A percentile compares a stretch with the other conserved stretches of the same genome.
These are phyloP conservation scores for Macroteleia sp. DNA, from an alignment of 2,888 invertebrate genomes.

Conservation along the genomic window DNA sequence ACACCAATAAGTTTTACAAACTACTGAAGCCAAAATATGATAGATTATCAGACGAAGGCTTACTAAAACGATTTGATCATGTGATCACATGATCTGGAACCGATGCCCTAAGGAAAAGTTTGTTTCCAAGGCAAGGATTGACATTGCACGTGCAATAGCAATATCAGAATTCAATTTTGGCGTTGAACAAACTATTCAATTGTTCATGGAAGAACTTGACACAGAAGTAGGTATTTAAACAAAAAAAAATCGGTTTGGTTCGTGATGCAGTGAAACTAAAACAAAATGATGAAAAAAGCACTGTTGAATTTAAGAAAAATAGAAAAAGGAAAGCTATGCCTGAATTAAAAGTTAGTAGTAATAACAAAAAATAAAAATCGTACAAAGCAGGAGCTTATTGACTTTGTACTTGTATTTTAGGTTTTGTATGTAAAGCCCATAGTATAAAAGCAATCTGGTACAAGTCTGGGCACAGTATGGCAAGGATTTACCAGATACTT, in stretches of 20 bases:
- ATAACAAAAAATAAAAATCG: not conserved
- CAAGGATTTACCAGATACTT: too few species aligned
- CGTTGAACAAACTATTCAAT: not conserved
- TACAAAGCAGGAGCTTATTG: conserved; percentile 19
- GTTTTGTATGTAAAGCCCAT: too few species aligned
- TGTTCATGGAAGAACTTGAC: not conserved
- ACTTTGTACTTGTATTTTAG: too few species aligned
- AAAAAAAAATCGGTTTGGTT: not conserved
- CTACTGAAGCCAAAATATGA: conserved; percentile 16
- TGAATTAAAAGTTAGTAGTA: not conserved
- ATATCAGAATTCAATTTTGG: conserved; percentile 15
- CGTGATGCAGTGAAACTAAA: conserved; percentile 9
- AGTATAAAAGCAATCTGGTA: too few species aligned
- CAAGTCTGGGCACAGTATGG: too few species aligned
- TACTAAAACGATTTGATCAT: conserved; percentile 34
- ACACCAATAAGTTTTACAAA: conserved; percentile 10
- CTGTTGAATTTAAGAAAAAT: conserved; percentile 24
- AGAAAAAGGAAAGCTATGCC: conserved; percentile 22
- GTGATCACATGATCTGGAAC: conserved; percentile 46
- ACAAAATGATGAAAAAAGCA: conserved; percentile 16
- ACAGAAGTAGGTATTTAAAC: not conserved
- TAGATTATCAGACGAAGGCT: conserved; percentile 19
- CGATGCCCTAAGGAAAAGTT: conserved; percentile 39
- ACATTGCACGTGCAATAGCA: conserved; percentile 10
- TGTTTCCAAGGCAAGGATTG: conserved; percentile 19